Evolutionary conservation across 2,888 invertebrate genomes (phyloP).

Genomic region (Apocheima hispidaria): DNA sequence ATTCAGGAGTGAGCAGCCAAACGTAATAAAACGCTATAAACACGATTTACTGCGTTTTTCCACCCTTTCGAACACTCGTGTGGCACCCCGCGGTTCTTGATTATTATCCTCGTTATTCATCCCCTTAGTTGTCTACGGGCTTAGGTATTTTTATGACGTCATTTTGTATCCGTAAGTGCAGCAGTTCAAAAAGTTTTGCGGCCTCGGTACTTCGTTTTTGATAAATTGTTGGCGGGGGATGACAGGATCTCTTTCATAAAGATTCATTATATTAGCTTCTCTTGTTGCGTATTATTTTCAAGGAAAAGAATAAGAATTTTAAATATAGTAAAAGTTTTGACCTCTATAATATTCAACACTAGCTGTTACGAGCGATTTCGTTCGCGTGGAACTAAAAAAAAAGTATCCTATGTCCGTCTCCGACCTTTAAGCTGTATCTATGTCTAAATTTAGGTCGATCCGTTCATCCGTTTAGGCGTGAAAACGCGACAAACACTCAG

Average conservation of each 20-base stretch:
- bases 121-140: conserved; percentile 40
- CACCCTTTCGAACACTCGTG: conserved; percentile 59
- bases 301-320: neutral
- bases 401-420: no score
- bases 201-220: neutral
- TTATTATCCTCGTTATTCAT: conserved; percentile 50
- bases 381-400: no score
- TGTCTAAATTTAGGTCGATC: no score
- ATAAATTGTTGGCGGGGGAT: conserved; percentile 3
- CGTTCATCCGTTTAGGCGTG: no score
- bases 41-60: conserved; percentile 79
- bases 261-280: conserved; percentile 1
- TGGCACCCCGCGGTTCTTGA: conserved; percentile 57
- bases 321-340: no score
- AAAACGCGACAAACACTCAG: no score
- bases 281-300: conserved; percentile 7
- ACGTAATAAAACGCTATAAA: conserved; percentile 78
- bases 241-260: conserved; percentile 12
- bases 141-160: conserved; percentile 40
- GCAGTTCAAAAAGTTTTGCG: conserved; percentile 15
- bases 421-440: no score
- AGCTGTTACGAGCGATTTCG: no score
- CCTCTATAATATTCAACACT: no score
- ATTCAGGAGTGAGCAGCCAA: conserved; percentile 56
- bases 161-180: conserved; percentile 24